Evolutionary conservation across 1,140 invertebrate species (phyloP).

Genomic region (Drosophila rufa): DNA sequence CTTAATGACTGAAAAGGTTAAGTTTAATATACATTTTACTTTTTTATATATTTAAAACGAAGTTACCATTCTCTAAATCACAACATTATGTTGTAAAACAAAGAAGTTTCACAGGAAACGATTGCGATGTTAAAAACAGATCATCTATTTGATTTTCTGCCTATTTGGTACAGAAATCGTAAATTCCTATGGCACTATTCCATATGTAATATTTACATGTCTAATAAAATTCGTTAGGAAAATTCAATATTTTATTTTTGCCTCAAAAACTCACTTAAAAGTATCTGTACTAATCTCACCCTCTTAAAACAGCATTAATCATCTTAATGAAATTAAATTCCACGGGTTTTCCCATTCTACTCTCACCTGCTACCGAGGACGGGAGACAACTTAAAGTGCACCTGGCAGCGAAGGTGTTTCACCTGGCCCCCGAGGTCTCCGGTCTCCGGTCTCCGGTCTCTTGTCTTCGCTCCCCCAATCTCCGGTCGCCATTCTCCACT

Average conservation of each 20-base stretch:
- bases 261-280: too few species aligned
- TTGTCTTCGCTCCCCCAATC: slow-evolving; percentile 15
- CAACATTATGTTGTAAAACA: too few species aligned
- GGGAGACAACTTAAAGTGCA: slow-evolving; percentile 29
- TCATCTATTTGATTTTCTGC: too few species aligned
- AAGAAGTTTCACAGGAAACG: too few species aligned
- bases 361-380: background rate
- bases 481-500: slow-evolving; percentile 10
- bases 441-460: slow-evolving; percentile 6
- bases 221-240: background rate
- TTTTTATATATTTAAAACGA: too few species aligned
- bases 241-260: background rate
- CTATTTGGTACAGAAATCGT: too few species aligned
- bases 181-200: too few species aligned
- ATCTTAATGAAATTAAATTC: slow-evolving; percentile 37
- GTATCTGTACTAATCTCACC: background rate
- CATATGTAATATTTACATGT: too few species aligned
- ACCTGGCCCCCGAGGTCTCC: slow-evolving; percentile 24
- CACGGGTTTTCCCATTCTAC: background rate
- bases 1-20: too few species aligned
- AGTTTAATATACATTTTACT: too few species aligned
- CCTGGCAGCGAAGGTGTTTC: slow-evolving; percentile 12
- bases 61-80: too few species aligned
- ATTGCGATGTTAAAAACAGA: too few species aligned
- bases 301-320: slow-evolving; percentile 26